Conservation (phyloP, 2,113 vertebrate genomes). For the Gnathonemus longibarbis region DNA sequence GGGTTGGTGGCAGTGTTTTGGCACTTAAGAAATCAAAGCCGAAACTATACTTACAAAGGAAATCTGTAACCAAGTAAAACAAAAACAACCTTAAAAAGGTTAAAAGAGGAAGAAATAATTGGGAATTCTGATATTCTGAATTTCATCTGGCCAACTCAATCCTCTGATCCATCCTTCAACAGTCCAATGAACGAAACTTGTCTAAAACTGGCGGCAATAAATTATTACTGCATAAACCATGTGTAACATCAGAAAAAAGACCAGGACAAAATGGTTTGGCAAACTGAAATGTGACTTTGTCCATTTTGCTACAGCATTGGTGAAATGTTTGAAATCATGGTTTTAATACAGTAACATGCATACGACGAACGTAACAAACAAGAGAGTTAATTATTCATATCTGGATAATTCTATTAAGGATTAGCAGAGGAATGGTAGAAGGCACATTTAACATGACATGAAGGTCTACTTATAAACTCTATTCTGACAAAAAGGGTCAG, state of each 20-base stretch:
- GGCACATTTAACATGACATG: constrained; percentile 62
- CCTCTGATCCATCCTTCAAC: background rate
- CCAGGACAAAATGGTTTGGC: background rate
- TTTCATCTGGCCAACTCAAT: background rate
- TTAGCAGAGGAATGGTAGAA: constrained; percentile 65
- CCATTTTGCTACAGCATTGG: background rate
- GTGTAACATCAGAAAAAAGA: background rate
- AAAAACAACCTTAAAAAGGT: background rate
- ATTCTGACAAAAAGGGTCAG: constrained; percentile 3
- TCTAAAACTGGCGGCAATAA: background rate
- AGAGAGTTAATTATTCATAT: constrained; percentile 57
- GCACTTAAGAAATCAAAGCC: background rate
- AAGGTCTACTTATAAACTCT: constrained; percentile 50
- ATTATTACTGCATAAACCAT: background rate
- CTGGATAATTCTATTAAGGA: constrained; percentile 59
- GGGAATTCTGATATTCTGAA: background rate
- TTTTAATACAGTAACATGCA: background rate
- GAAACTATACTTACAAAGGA: background rate
- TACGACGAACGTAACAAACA: constrained; percentile 30
- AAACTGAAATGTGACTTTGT: background rate
- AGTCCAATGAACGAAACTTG: background rate
- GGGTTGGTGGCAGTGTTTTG: background rate
- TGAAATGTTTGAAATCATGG: background rate
- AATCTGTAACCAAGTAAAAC: background rate
- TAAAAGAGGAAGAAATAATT: background rate